Base-by-base conservation (phyloP, 2,113 vertebrate species). In the Amphiprion percula region DNA sequence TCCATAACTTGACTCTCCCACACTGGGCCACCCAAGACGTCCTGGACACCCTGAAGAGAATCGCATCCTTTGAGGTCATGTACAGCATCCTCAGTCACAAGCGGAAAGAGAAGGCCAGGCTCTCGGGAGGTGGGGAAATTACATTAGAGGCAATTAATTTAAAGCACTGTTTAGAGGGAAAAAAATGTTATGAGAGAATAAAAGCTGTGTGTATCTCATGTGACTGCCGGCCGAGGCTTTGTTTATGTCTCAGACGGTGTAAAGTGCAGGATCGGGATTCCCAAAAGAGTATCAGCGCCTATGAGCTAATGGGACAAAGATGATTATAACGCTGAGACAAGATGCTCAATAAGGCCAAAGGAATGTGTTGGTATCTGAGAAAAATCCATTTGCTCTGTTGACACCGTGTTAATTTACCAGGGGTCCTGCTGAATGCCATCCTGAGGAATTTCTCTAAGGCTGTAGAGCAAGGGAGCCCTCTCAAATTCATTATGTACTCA, bases 401-500 rank as follows among this genome's bases (percentile, higher is more conserved):
- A 71, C 88, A 59, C 41, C 49, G 39, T 72, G 76, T 61, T 68
- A n/a, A 93, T 87, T 85, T 90, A 91, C 59, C 83, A 97, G 97
- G 97, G 83, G 87, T 96, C 28, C 93, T 98, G 69, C 77, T 97
- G 83, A 88, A 93, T 24, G 92, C 87, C 59, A 97, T 98, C 91
- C 89, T 97, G 70, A 91, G 92, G 79, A 95, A 95, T 55, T 94
- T 98, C 82, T 92, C 92, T 71, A 89, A 75, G 58, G 93, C 94
- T 47, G 68, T 87, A n/a, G 91, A 93, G 68, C 71, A 91, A 74
- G 77, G 88, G 8, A 93, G 87, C 76, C 12, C 79, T 59, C 93
- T 89, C 55, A 97, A 95, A 86, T 90, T 97, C 70, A 82, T 96
- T 68, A 94, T 97, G 87, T 98, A 97, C 88, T 98, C 96, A 73